A percentile compares a stretch with the other conserved stretches of the same genome.
Conservation (phyloP, 2,113 vertebrate species). For the Holacanthus passer region DNA sequence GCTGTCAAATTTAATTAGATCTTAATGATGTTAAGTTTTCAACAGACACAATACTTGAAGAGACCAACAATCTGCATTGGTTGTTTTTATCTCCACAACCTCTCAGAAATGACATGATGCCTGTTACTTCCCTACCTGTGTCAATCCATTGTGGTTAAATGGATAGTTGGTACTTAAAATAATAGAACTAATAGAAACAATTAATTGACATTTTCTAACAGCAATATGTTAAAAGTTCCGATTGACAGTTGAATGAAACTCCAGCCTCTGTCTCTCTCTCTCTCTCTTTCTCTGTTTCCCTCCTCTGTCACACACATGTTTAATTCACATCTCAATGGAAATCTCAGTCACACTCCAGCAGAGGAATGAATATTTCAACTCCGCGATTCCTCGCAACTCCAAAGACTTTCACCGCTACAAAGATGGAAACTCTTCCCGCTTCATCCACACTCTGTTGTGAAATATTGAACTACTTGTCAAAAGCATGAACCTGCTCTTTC, state of each 20-base stretch:
- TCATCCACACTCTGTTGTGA: constrained; percentile 13
- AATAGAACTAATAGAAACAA: too few relatives aligned
- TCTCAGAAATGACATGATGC: background rate
- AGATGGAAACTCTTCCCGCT: constrained; percentile 33
- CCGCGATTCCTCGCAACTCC: background rate
- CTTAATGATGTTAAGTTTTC: too few relatives aligned
- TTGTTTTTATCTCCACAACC: background rate
- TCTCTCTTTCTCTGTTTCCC: background rate
- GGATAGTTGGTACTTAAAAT: background rate
- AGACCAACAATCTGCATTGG: background rate
- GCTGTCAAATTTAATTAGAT: too few relatives aligned
- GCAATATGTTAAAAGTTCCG: too few relatives aligned
- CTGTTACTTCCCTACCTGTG: background rate
- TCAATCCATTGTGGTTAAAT: background rate
- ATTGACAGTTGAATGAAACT: constrained; percentile 1
- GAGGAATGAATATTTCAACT: constrained; percentile 41
- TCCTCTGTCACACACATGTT: constrained; percentile 27
- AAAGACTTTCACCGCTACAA: constrained; percentile 24
- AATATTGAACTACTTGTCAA: constrained; percentile 53
- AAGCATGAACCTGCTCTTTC: constrained; percentile 31
- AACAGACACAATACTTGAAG: background rate
- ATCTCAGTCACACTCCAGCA: constrained; percentile 38
- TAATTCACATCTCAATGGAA: constrained; percentile 27
- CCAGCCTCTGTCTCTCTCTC: background rate
- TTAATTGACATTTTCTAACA: too few relatives aligned